Evolutionary conservation across 2,113 vertebrate species (phyloP), one percentile per base, ranked within the genome.

Genomic region (Sinocyclocheilus anshuiensis): DNA sequence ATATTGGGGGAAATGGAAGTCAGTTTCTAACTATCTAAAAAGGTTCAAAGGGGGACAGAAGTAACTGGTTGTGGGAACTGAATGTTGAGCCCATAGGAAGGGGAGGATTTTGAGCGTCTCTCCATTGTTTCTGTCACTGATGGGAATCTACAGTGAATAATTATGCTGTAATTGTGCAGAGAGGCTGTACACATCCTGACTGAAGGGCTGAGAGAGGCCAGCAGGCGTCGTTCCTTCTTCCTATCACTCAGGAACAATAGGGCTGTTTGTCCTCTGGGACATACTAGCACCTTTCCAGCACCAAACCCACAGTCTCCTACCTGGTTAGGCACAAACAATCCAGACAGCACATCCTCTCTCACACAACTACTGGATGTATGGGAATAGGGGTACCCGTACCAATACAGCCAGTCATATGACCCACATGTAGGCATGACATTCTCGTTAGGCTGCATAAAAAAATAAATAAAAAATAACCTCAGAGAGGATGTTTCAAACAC

Each of bases 71-170:
- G 88, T 89, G 90, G 87, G 88, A 87, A 88, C 81, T 55, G 78
- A 86, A 65, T 10, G 24, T 71, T 18, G 29, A 76, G 82, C 82
- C 81, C 88, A 74, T 90, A 87, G 87, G 89, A 90, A 86, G 77
- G 84, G 90, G 83, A 86, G 71, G 63, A 76, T 84, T 89, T 78
- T 0, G 50, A 85, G 72, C 29, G 42, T 10, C 15, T 83, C 83
- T 88, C 91, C 61, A 94, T 95, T 94, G 92, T 94, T 95, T 81
- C 78, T 86, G 85, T 67, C 53, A 80, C 90, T 83, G 88, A 90
- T 86, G 84, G 91, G 91, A 90, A 89, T 87, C 84, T 63, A 50
- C 11, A 85, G 71, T 80, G 45, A 85, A 89, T 85, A 80, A 77
- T 69, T 39, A n/a, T 71, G 77, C 61, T 53, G 74, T 81, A 55